Conservation (phyloP, 1,140 invertebrate species). For the Drosophila neocordata region DNA sequence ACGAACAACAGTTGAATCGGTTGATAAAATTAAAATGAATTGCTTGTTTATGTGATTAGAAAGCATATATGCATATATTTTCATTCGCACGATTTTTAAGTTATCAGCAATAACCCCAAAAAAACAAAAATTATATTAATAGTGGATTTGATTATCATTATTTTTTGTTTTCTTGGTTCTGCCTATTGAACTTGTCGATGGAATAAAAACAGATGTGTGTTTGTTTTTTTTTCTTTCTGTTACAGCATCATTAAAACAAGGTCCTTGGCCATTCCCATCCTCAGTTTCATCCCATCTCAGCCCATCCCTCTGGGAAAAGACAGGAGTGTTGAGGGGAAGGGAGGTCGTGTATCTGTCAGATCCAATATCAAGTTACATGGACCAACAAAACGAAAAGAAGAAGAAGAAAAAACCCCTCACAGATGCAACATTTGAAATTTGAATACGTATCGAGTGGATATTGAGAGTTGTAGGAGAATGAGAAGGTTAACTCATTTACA, state of each 20-base stretch:
- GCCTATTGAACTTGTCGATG: slow-evolving; percentile 10
- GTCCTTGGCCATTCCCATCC: slow-evolving; percentile 9
- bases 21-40: not conserved
- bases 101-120: not conserved
- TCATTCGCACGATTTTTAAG: not conserved
- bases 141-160: slow-evolving; percentile 6
- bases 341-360: slow-evolving; percentile 75
- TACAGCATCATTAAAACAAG: slow-evolving; percentile 67
- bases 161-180: not conserved
- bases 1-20: not conserved
- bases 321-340: not conserved
- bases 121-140: slow-evolving; percentile 8
- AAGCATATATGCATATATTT: too few relatives aligned
- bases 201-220: slow-evolving; percentile 68
- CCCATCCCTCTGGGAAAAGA: slow-evolving; percentile 47
- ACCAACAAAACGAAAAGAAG: not conserved
- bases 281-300: slow-evolving; percentile 9
- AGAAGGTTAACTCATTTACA: slow-evolving; percentile 46
- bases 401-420: slow-evolving; percentile 33
- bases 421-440: slow-evolving; percentile 76
- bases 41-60: not conserved
- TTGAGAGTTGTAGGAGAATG: slow-evolving; percentile 30
- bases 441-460: slow-evolving; percentile 72
- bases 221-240: slow-evolving; percentile 27
- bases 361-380: slow-evolving; percentile 69